These are phyloP conservation scores for Tubiluchus corallicola DNA, from an alignment of 2,888 invertebrate species.

Conservation along the genomic window DNA sequence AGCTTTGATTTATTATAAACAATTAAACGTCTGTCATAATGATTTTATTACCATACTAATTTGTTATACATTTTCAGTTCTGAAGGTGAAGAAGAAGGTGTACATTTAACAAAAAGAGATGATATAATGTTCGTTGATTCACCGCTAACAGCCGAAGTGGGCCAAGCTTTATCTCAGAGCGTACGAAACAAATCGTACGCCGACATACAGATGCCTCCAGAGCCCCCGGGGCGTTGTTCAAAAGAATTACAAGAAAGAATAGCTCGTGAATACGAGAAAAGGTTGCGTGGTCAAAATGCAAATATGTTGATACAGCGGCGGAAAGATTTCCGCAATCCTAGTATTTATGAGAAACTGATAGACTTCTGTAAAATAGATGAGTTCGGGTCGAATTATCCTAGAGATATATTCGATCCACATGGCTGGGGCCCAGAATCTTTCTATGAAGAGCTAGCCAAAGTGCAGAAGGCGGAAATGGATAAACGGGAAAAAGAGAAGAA, in stretches of 20 bases:
- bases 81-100: too few relatives aligned
- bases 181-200: too few relatives aligned
- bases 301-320: slow-evolving; percentile 71
- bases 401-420: slow-evolving; percentile 70
- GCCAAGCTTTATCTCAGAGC: too few relatives aligned
- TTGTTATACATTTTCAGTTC: too few relatives aligned
- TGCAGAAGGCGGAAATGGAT: slow-evolving; percentile 80
- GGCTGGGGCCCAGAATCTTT: slow-evolving; percentile 80
- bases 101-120: too few relatives aligned
- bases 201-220: too few relatives aligned
- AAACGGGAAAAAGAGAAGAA: slow-evolving; percentile 73
- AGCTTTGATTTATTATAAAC: too few relatives aligned
- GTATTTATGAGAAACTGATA: slow-evolving; percentile 90
- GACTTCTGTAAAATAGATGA: slow-evolving; percentile 88
- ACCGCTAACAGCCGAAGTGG: too few relatives aligned
- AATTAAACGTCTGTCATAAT: too few relatives aligned
- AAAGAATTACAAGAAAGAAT: slow-evolving; percentile 72
- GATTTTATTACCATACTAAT: too few relatives aligned
- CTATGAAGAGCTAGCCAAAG: slow-evolving; percentile 68
- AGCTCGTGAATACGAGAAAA: slow-evolving; percentile 43
- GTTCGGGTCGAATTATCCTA: slow-evolving; percentile 81
- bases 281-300: slow-evolving; percentile 61
- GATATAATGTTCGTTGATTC: too few relatives aligned
- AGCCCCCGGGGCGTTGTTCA: too few relatives aligned
- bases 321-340: slow-evolving; percentile 87